Conservation (phyloP, 1,140 invertebrate genomes). For the Euwallacea fornicatus region DNA sequence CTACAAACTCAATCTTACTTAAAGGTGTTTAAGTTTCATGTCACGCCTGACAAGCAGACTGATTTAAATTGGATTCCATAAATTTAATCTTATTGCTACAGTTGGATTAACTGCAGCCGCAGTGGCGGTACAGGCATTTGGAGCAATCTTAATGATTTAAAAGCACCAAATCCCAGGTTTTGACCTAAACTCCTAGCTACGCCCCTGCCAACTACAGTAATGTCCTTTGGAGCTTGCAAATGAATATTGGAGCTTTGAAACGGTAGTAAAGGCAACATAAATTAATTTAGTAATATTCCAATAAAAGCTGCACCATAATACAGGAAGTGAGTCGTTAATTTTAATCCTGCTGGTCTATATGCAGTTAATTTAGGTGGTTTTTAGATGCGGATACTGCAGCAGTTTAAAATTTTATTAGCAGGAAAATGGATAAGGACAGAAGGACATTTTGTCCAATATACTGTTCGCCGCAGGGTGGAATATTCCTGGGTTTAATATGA, state of each 20-base stretch:
- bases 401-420: no score
- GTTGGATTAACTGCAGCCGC: background rate
- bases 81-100: background rate
- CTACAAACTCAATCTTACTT: background rate
- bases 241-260: slow-evolving; percentile 5
- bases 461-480: no score
- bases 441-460: no score
- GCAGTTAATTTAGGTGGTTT: background rate
- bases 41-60: slow-evolving; percentile 3
- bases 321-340: background rate
- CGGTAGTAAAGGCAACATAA: slow-evolving; percentile 4
- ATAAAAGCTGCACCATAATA: slow-evolving; percentile 1
- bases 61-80: background rate
- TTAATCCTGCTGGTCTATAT: background rate
- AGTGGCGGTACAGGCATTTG: no score
- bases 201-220: background rate
- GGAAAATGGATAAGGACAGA: no score
- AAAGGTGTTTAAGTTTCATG: background rate
- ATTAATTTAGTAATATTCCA: slow-evolving; percentile 7
- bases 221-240: background rate
- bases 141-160: no score
- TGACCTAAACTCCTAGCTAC: no score
- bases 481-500: no score
- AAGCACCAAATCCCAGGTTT: no score
- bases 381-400: no score